phyloP scores from a whole-genome alignment of 1,140 invertebrate species.

The Cotesia glomerata region DNA sequence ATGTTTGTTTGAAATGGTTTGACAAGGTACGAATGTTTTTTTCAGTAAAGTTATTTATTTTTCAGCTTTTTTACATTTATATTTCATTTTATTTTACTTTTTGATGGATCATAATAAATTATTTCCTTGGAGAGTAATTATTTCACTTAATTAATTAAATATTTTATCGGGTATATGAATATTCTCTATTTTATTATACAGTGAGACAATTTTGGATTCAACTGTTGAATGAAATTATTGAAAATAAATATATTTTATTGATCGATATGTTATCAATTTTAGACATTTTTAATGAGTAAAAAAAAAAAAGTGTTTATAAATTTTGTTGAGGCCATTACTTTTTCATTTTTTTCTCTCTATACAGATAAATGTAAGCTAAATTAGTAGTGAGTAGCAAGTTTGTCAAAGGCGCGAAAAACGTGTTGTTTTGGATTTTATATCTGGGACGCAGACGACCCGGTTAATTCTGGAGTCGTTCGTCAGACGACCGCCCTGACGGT shows the following conservation, averaged over 20 bases:
- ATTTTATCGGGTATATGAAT: no score
- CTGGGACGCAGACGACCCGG: constrained; percentile 32
- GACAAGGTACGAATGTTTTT: not conserved
- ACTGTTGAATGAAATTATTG: no score
- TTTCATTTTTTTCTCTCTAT: not conserved
- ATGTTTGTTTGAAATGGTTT: not conserved
- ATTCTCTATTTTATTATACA: no score
- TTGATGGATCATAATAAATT: no score
- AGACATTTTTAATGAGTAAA: not conserved
- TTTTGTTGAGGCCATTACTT: not conserved
- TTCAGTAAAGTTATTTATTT: not conserved
- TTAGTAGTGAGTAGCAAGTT: not conserved
- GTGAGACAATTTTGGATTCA: no score
- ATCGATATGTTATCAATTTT: no score
- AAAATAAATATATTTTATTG: no score
- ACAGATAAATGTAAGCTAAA: not conserved
- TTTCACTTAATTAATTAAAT: no score
- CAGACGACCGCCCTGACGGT: constrained; percentile 31
- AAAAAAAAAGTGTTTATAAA: not conserved
- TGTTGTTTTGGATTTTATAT: constrained; percentile 12
- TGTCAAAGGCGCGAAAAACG: constrained; percentile 11
- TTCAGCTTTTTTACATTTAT: not conserved
- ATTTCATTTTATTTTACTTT: no score
- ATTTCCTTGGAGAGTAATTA: no score
- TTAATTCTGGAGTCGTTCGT: constrained; percentile 41